Evolutionary conservation across 2,888 invertebrate species (phyloP).

Genomic region (Rhimphoctona megacephalus): DNA sequence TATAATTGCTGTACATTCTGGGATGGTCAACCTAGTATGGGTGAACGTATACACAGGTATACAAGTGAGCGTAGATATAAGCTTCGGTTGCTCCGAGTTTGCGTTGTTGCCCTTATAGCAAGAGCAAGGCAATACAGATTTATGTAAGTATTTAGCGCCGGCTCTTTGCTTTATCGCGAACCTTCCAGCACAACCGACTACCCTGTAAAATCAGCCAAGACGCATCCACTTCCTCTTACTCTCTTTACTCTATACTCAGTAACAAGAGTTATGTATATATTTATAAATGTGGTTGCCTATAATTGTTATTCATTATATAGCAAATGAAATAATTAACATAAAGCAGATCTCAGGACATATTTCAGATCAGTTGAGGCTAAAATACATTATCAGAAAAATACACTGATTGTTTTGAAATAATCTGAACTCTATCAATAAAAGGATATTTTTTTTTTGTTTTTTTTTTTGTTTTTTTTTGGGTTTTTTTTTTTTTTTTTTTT

Average conservation of each 20-base stretch:
- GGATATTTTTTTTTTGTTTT: no score
- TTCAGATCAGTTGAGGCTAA: neutral
- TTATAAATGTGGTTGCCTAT: neutral
- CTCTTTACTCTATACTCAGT: slow-evolving; percentile 21
- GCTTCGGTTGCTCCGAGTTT: slow-evolving; percentile 75
- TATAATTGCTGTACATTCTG: slow-evolving; percentile 16
- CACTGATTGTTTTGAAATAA: neutral
- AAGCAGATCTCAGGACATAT: neutral
- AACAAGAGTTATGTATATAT: slow-evolving; percentile 2
- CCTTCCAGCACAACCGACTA: slow-evolving; percentile 82
- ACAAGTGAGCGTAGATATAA: slow-evolving; percentile 74
- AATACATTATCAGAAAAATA: neutral
- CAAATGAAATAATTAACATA: neutral
- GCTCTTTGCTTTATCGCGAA: slow-evolving; percentile 85
- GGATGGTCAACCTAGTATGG: slow-evolving; percentile 47
- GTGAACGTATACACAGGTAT: slow-evolving; percentile 39
- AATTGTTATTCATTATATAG: neutral
- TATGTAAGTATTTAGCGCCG: slow-evolving; percentile 85
- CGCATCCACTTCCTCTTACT: slow-evolving; percentile 64
- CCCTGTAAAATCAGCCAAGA: slow-evolving; percentile 56
- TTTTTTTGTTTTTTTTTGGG: no score
- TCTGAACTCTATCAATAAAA: neutral
- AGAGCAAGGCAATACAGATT: slow-evolving; percentile 84
- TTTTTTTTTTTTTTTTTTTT: no score
- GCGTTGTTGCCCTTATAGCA: slow-evolving; percentile 57